Conservation (phyloP, 1,140 invertebrate species). For the Apocrypta bakeri region DNA sequence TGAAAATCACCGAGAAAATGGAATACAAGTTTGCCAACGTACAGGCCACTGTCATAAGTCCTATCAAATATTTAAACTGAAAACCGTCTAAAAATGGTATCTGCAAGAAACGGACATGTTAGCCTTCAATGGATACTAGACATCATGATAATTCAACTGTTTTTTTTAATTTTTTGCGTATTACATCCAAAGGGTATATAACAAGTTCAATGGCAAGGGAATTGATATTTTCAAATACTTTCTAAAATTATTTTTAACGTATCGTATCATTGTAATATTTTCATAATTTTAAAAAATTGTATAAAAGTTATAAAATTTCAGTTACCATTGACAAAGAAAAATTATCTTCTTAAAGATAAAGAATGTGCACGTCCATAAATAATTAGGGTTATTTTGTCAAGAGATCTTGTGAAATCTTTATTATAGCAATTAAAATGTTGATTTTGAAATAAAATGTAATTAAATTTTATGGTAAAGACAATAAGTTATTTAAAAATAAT, state of each 20-base stretch:
- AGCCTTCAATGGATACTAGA: constrained; percentile 41
- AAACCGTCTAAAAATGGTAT: constrained; percentile 77
- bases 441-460: no score
- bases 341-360: neutral
- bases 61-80: constrained; percentile 84
- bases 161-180: neutral
- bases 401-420: no score
- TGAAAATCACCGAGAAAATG: constrained; percentile 86
- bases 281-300: neutral
- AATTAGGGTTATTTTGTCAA: no score
- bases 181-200: constrained; percentile 5
- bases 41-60: constrained; percentile 81
- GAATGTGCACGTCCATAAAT: neutral
- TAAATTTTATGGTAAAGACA: no score
- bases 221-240: neutral
- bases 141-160: constrained; percentile 17
- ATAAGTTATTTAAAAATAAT: no score
- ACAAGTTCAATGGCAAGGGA: neutral
- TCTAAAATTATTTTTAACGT: neutral
- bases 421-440: no score
- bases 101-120: constrained; percentile 69
- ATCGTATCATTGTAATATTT: neutral
- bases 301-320: neutral
- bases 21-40: constrained; percentile 80
- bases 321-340: neutral